These are phyloP conservation scores for Tetranychus urticae DNA, from an alignment of 1,140 invertebrate species.

Conservation along the genomic window DNA sequence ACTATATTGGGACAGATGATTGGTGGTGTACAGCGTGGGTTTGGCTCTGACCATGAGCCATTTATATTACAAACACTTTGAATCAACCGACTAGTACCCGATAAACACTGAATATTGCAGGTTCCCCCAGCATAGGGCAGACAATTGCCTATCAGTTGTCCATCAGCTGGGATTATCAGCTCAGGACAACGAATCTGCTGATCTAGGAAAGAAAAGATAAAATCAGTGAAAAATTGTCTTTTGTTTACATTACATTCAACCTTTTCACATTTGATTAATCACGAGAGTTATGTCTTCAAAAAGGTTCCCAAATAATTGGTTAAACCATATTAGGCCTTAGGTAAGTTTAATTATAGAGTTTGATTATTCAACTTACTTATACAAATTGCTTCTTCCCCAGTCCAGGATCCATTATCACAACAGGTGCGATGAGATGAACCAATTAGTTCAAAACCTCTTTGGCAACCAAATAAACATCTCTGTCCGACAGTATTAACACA, in stretches of 20 bases:
- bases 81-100: background rate
- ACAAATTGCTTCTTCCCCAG: conserved; percentile 2
- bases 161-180: background rate
- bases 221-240: background rate
- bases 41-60: background rate
- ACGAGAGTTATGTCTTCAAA: too few relatives aligned
- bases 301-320: too few relatives aligned
- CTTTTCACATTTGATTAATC: too few relatives aligned
- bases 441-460: conserved; percentile 2
- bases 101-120: background rate
- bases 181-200: background rate
- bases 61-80: background rate
- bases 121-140: background rate
- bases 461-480: conserved; percentile 6
- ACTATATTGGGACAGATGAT: background rate
- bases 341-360: background rate
- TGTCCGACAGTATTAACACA: background rate
- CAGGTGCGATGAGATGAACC: conserved; percentile 6
- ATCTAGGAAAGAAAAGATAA: background rate
- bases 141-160: background rate
- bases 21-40: background rate
- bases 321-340: too few relatives aligned
- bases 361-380: conserved; percentile 1
- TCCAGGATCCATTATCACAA: conserved; percentile 6
- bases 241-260: too few relatives aligned